A percentile compares a stretch with the other conserved stretches of the same genome.
Evolutionary conservation across 1,140 invertebrate genomes (phyloP).

Genomic region (Chymomyza costata): DNA sequence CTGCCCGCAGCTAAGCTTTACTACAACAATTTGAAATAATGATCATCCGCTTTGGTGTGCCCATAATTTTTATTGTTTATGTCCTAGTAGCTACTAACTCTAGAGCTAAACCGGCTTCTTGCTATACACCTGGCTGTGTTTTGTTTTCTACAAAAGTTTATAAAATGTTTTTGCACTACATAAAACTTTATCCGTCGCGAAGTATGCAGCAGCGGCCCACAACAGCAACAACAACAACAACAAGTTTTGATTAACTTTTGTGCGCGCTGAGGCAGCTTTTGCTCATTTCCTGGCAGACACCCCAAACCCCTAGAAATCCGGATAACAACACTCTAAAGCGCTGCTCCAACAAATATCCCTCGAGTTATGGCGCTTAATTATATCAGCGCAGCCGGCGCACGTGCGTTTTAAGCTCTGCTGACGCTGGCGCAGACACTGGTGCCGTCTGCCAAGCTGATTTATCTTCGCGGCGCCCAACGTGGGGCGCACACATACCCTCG

Average conservation of each 20-base stretch:
- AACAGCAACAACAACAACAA: slow-evolving; percentile 27
- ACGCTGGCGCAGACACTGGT: neutral
- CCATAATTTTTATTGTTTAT: slow-evolving; percentile 4
- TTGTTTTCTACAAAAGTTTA: slow-evolving; percentile 38
- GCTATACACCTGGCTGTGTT: neutral
- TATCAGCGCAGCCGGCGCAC: slow-evolving; percentile 42
- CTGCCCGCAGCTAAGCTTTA: no score
- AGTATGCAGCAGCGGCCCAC: slow-evolving; percentile 15
- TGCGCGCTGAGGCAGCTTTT: slow-evolving; percentile 37
- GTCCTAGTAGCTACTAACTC: neutral
- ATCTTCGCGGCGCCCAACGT: slow-evolving; percentile 36
- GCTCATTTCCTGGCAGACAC: slow-evolving; percentile 44
- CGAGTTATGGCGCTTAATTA: slow-evolving; percentile 58
- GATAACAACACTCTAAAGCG: neutral
- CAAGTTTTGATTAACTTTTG: slow-evolving; percentile 52
- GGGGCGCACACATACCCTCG: neutral
- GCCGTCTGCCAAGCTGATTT: slow-evolving; percentile 39
- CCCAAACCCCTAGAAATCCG: no score
- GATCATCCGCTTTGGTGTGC: neutral
- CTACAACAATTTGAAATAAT: neutral
- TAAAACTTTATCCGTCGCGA: slow-evolving; percentile 41
- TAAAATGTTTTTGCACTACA: slow-evolving; percentile 46
- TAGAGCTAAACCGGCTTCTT: neutral
- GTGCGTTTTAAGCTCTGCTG: slow-evolving; percentile 41
- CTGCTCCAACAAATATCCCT: slow-evolving; percentile 44